Percentiles rank a stretch among this genome's conserved stretches.
Conservation (phyloP, 2,797 vertebrate species). For the Chaunax sp. region DNA sequence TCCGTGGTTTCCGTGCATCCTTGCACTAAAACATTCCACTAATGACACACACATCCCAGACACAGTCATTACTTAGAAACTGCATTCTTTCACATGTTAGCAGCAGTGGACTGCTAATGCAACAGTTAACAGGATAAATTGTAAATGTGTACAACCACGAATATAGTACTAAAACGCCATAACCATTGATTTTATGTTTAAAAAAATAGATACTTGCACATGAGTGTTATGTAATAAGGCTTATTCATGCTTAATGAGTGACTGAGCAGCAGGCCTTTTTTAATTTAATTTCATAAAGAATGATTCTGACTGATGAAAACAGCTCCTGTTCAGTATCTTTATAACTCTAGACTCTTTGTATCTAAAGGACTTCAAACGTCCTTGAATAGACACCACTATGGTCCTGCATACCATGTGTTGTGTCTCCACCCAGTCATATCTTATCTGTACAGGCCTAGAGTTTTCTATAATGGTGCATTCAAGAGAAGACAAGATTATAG, state of each 20-base stretch:
- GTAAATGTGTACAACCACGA: not conserved
- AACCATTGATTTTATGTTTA: not conserved
- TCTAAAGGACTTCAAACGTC: not conserved
- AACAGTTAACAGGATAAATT: not conserved
- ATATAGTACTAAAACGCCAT: not conserved
- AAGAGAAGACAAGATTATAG: not conserved
- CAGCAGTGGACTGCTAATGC: not conserved
- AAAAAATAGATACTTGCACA: not conserved
- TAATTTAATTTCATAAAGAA: no score
- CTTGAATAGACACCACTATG: not conserved
- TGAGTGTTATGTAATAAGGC: not conserved
- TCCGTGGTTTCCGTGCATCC: not conserved
- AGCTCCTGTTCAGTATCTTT: no score
- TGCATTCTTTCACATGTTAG: not conserved
- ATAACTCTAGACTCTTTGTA: not conserved
- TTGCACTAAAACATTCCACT: not conserved
- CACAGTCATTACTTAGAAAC: not conserved
- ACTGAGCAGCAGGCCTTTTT: not conserved
- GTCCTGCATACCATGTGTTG: not conserved
- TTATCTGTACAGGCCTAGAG: not conserved
- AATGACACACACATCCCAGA: fast-evolving
- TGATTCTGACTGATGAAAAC: no score
- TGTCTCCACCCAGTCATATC: constrained; percentile 14
- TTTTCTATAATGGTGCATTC: constrained; percentile 5
- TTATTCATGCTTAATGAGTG: not conserved